Percentiles rank a stretch among this genome's conserved stretches.
phyloP scores from a whole-genome alignment of 1,140 invertebrate genomes.

The Sycophila sp. region DNA sequence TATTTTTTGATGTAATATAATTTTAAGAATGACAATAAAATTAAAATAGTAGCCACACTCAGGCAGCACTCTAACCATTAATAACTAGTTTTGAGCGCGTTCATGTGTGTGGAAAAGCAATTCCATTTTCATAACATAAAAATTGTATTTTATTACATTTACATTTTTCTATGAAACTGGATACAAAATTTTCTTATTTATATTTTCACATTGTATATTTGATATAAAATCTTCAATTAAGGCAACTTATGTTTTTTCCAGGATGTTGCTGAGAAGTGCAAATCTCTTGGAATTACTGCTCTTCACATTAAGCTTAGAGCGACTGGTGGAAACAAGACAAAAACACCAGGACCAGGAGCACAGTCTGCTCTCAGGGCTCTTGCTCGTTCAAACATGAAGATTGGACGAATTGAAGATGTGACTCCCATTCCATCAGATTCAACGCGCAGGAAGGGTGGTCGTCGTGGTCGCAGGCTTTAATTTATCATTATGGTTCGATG shows the following conservation, averaged over 20 bases:
- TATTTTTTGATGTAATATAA: constrained; percentile 7
- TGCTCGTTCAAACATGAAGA: constrained; percentile 99
- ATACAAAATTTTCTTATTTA: background rate
- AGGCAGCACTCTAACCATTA: constrained; percentile 53
- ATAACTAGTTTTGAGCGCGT: constrained; percentile 47
- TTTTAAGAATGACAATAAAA: background rate
- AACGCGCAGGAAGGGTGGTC: constrained; percentile 98
- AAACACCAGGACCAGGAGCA: constrained; percentile 97
- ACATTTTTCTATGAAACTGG: background rate
- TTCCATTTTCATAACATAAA: constrained; percentile 31
- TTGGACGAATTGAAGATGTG: constrained; percentile 99
- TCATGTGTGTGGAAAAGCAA: constrained; percentile 57
- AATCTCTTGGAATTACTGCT: constrained; percentile 94
- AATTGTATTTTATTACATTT: background rate
- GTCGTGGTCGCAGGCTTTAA: constrained; percentile 98
- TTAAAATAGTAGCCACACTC: constrained; percentile 42
- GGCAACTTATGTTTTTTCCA: constrained; percentile 55
- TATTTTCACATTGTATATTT: background rate
- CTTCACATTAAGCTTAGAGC: constrained; percentile 98
- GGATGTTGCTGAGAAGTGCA: constrained; percentile 99
- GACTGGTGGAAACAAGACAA: constrained; percentile 98
- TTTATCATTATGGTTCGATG: constrained; percentile 42
- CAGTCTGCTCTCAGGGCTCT: constrained; percentile 97
- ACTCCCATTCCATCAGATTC: constrained; percentile 99
- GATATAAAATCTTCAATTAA: background rate